Base-by-base conservation (phyloP, 2,797 vertebrate genomes). In the Phrynocephalus forsythii region DNA sequence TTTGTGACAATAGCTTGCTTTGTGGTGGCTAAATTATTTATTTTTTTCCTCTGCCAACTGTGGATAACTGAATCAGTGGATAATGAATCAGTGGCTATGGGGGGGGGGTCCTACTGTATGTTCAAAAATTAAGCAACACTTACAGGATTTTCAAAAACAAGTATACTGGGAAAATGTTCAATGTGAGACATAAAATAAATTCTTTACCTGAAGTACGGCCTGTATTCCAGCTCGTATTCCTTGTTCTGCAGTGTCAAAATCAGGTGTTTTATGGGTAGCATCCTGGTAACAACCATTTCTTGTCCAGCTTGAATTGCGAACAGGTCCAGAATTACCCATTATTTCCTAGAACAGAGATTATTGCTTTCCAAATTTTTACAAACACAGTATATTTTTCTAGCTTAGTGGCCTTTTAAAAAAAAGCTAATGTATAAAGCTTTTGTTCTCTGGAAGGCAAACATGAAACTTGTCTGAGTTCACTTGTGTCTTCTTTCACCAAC, bases 161-260 rank as follows among this genome's bases (percentile, higher is more conserved):
- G 13, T 16, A 80, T 15, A 56, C 13, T 79, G 16, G 24, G 66
- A 84, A 79, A 56, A 87, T 18, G 3, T 82, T 75, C 52, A 56
- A 8, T 52, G 30, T 56, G 50, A 88, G 3, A 7, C 33, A 48
- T 5, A 24, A 87, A 91, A 86, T 63, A 71, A 88, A 87, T 84
- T 69, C 88, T 44, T 75, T 95, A 99, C 99, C 98, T 99, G 99
- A 84, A 99, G 96, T 80, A 98, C 98, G 52, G 98, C 97, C 94
- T 99, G 99, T 71, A 98, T 95, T 90, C 99, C 99, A 93, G 98
- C 98, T 93, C 96, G 96, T 92, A 99, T 97, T 80, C 97, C 98
- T 95, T 98, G 97, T 92, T 99, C 98, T 93, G 97, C 94, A 50
- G 94, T 79, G 92, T 98, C 98, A 85, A 90, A 94, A 87, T 99